Base-by-base conservation (phyloP, 2,113 vertebrate genomes). In the Synodontis membranacea region DNA sequence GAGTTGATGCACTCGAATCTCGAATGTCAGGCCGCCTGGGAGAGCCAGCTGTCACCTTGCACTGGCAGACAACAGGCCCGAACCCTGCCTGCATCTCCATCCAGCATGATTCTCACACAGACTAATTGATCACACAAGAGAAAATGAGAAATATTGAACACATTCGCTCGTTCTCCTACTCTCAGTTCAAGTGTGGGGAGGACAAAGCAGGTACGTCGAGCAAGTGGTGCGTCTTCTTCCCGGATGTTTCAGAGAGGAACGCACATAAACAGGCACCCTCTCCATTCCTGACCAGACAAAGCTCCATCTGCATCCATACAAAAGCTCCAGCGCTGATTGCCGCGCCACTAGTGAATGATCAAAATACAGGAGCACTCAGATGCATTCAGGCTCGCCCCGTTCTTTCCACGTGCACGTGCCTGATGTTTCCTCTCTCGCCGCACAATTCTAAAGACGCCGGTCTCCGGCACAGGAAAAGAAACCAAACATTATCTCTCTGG, bases 1-100 rank as follows among this genome's bases (percentile, higher is more conserved):
- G 48, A 94, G 96, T 95, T 93, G 78, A 94, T 94, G 95, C 95
- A 95, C 93, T 93, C n/a, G n/a, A n/a, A 93, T 96, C 96, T 98
- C 96, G 94, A 96, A 97, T 99, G 96, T 98, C 97, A 96, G 96
- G 96, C 97, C 97, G 97, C 97, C 97, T 98, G 97, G 97, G 97
- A 97, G 93, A 96, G 34, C 83, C 97, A 98, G 96, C 97, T 99
- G 97, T 96, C 89, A 91, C 94, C 88, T 95, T 97, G 96, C 96
- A 97, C 97, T 93, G 28, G 79, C 95, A 97, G 95, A 85, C 88
- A 88, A 87, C 91, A 89, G 86, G 92, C 92, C 92, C 86, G 46
- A 92, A 89, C 91, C 87, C 0, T n/a, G 68, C 39, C 89, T 84
- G 37, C 89, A 91, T 89, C 83, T 93, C 92, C 90, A 90, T 70